Evolutionary conservation across 2,888 invertebrate genomes (phyloP), one percentile per base, ranked within the genome.

Genomic region (Laspeyria flexula): DNA sequence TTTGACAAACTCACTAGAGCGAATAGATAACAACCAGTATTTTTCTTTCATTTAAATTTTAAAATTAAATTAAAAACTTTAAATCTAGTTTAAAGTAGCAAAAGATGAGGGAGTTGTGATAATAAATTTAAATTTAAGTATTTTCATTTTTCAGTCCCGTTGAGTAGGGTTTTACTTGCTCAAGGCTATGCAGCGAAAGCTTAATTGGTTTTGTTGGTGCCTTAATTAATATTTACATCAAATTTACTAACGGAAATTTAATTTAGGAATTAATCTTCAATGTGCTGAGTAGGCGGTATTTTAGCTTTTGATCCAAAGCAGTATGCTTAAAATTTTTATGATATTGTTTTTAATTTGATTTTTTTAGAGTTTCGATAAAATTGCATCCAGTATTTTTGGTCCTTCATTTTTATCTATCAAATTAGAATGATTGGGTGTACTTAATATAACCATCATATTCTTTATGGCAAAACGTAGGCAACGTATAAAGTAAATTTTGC

Each of bases 11-110:
- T 47, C 59, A 62, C 12, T 33, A 50, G 55, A 47, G 42, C 49
- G 39, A 38, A 34, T 35, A 43, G 61, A 61, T 61, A 61, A 61
- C 55, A 50, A 45, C 44, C 49, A 44, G 63, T 58, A 59, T 62
- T 62, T 62, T 58, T 58, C 59, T 57, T 62, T 21, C 33, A 49
- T 58, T 43, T 5, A 23, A 6, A 33, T 38, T 54, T 29, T 42
- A 35, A 55, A 62, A 46, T 50, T 47, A 1, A 43, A 58, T 46
- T 54, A 46, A 12, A 42, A 45, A 25, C n/a, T 43, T 43, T 51
- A 6, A 37, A 12, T 11, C 12, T 13, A 13, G n/a, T n/a, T 34
- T 34, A 9, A 18, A n/a, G n/a, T 18, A 16, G 34, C 16, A 6
- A 33, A 7, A 7, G 33, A 15, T 33, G 10, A 35, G 18, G 18